Base-by-base conservation (phyloP, 2,113 vertebrate species). In the Macquaria ambigua region DNA sequence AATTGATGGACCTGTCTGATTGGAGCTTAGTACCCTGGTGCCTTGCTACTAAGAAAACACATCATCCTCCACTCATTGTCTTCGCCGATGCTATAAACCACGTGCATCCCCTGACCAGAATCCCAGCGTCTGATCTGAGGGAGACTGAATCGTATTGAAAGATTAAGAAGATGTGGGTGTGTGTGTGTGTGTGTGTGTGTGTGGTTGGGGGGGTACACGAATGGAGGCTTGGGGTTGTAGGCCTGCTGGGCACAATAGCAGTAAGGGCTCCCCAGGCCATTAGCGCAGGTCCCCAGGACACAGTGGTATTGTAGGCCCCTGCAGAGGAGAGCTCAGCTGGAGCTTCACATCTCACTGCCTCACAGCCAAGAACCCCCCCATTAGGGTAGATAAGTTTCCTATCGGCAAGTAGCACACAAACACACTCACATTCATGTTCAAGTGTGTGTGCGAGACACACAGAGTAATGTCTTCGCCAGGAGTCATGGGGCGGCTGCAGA, bases 301-400 rank as follows among this genome's bases (percentile, higher is more conserved):
- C 81, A 89, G 90, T 91, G 91, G 95, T 96, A 94, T 96, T 95
- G 95, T 46, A 94, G 95, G 93, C 95, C 94, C 95, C 94, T 92
- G 95, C 93, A 95, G 95, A 91, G 96, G 95, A 95, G 94, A 95
- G 96, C 96, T 95, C 97, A 97, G 96, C 96, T 95, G 96, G 96
- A 91, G 90, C 88, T 90, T 92, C 64, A 76, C 87, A 82, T 92
- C 91, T 93, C 86, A 67, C 80, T 87, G 77, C 89, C 85, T 90
- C 82, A 94, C 95, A 94, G 94, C 93, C 95, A 94, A 95, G 94
- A 96, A 93, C 94, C 95, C 61, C 48, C 83, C 95, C 95, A 97
- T 97, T 96, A 97, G 93, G 97, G 94, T 86, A 96, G 97, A 97
- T 96, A 96, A 90, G 96, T 96, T 94, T 94, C 87, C 95, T 95